Base-by-base conservation (phyloP, 2,797 vertebrate genomes). In the Peromyscus aztecus region DNA sequence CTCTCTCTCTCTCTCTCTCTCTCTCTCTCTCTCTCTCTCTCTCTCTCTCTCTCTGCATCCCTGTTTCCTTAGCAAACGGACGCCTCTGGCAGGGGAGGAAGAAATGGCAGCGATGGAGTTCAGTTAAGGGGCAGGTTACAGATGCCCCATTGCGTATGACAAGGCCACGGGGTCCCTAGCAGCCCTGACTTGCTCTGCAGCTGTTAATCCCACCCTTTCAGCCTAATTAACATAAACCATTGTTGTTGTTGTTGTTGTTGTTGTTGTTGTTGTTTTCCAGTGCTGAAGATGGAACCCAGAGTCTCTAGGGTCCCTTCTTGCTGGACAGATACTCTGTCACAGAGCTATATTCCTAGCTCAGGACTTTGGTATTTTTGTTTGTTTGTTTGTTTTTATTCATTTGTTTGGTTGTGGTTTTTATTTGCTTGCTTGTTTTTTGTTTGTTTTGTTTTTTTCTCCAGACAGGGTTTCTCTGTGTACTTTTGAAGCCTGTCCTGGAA, bases 41-140 rank as follows among this genome's bases (percentile, higher is more conserved):
- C 55, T 80, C 46, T 63, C 87, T 87, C 61, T 61, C 43, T 46
- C 43, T 46, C 43, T 46, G 73, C 59, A 43, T 85, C 73, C 80
- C 24, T 29, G 29, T 76, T 85, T 92, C 76, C 67, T 31, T 46
- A 63, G 76, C 83, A 71, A 81, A 71, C 71, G 88, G 43, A 88
- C 46, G 76, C 61, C 21, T 83, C 95, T 67, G 57, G 83, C 89
- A 63, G 89, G 82, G 63, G 34, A 84, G 43, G 40, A 80, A n/a
- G 69, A 52, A 14, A 14, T 19, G 4, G 27, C 89, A n/a, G 27
- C 6, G 21, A 46, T 2, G 27, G 52, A 63, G 55, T 0, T 13
- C 43, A 37, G 31, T n/a, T 19, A 49, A 92, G 91, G 46, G 55
- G n/a, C 17, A 71, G 6, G 37, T 65, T 61, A 6, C 57, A 67